These are phyloP conservation scores for Rostratula benghalensis DNA, from an alignment of 2,113 vertebrate species.

Conservation along the genomic window DNA sequence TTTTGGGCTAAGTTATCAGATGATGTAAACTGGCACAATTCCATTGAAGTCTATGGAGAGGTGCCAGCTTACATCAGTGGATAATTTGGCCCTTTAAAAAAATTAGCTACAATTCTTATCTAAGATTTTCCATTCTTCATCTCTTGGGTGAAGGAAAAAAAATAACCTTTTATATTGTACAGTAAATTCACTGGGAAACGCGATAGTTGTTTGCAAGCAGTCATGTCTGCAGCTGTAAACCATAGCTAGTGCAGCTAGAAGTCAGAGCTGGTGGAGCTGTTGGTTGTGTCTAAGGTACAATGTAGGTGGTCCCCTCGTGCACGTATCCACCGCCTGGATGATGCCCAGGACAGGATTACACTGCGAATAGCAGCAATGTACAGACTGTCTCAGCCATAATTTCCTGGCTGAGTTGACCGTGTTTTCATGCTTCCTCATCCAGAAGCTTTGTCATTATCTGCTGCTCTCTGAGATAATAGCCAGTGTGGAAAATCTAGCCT, in stretches of 20 bases:
- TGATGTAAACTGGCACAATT: constrained; percentile 59
- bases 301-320: constrained; percentile 30
- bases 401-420: constrained; percentile 47
- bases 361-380: constrained; percentile 29
- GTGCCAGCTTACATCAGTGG: constrained; percentile 56
- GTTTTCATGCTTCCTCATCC: constrained; percentile 52
- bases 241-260: not conserved
- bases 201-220: not conserved
- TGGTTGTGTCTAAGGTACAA: not conserved
- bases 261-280: not conserved
- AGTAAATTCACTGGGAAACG: not conserved
- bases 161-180: not conserved
- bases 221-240: not conserved
- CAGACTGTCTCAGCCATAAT: constrained; percentile 57
- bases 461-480: constrained; percentile 53
- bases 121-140: constrained; percentile 58
- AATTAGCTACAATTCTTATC: constrained; percentile 12
- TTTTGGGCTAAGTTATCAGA: constrained; percentile 46
- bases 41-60: constrained; percentile 37
- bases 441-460: constrained; percentile 65
- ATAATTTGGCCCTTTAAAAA: constrained; percentile 47
- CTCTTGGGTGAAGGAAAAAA: constrained; percentile 1
- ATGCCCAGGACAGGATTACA: constrained; percentile 46
- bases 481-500: constrained; percentile 63
- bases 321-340: not conserved